Percentiles rank a stretch among this genome's conserved stretches.
Conservation (phyloP, 2,113 vertebrate genomes). For the Ploceus nigricollis region DNA sequence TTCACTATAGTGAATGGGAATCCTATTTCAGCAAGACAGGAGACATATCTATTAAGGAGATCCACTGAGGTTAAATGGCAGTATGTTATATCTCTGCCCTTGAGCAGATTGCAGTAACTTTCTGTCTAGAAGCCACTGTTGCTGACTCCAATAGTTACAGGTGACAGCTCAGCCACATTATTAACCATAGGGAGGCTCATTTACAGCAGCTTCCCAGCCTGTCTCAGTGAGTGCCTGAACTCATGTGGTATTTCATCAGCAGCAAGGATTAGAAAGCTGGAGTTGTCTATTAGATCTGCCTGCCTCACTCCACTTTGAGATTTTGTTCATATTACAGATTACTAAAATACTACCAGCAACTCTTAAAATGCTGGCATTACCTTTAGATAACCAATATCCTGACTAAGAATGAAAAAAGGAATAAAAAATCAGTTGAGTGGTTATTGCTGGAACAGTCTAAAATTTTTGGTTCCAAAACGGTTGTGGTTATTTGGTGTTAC, state of each 20-base stretch:
- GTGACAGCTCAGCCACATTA: not conserved
- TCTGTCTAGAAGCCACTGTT: not conserved
- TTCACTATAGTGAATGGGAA: not conserved
- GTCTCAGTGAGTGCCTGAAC: not conserved
- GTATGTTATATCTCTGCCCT: not conserved
- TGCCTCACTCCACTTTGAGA: not conserved
- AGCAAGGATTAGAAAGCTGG: not conserved
- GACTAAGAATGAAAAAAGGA: not conserved
- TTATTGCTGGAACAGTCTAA: not conserved
- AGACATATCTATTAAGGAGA: not conserved
- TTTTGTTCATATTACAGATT: not conserved
- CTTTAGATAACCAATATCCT: not conserved
- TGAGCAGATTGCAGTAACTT: not conserved
- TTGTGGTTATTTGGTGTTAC: not conserved
- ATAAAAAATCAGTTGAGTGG: not conserved
- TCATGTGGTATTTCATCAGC: not conserved
- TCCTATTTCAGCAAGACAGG: not conserved
- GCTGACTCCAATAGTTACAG: not conserved
- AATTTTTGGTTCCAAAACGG: not conserved
- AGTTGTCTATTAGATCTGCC: not conserved
- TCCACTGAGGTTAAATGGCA: not conserved
- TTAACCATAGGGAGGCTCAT: not conserved
- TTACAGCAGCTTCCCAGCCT: not conserved
- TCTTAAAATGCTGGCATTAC: not conserved
- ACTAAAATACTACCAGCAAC: not conserved